Evolutionary conservation across 1,140 invertebrate genomes (phyloP).

Genomic region (Limonius californicus): DNA sequence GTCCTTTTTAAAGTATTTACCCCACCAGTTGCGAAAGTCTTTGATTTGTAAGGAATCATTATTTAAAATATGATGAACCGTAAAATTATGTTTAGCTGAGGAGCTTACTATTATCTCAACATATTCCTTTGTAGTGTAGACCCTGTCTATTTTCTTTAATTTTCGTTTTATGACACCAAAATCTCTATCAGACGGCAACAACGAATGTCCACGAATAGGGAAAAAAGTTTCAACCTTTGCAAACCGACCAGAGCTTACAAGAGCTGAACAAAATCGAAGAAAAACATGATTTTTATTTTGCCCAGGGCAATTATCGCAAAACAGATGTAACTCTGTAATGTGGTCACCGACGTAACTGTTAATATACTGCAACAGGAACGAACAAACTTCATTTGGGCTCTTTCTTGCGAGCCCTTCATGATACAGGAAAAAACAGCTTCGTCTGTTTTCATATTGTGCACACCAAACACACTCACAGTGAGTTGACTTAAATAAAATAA

Average conservation of each 20-base stretch:
- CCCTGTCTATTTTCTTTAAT: conserved; percentile 24
- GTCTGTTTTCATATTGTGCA: conserved; percentile 24
- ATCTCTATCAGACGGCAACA: conserved; percentile 39
- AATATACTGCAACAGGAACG: background rate
- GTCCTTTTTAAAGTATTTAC: conserved; percentile 9
- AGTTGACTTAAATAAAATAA: conserved; percentile 33
- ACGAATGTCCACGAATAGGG: conserved; percentile 40
- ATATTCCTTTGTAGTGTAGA: conserved; percentile 31
- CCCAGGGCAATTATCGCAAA: no score
- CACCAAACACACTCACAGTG: conserved; percentile 27
- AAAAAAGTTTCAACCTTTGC: conserved; percentile 31
- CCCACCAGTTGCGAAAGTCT: background rate
- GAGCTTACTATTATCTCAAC: conserved; percentile 11
- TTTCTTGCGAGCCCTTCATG: conserved; percentile 3
- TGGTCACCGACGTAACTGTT: background rate
- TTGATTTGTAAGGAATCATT: conserved; percentile 4
- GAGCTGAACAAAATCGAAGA: conserved; percentile 20
- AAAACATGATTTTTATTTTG: background rate
- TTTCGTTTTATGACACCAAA: conserved; percentile 38
- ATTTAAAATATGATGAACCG: conserved; percentile 12
- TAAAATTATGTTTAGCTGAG: conserved; percentile 8
- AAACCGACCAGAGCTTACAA: conserved; percentile 22
- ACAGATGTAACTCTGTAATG: no score
- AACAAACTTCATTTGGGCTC: background rate
- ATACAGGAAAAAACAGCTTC: background rate